Evolutionary conservation across 2,113 vertebrate genomes (phyloP).

Genomic region (Prunella fulvescens): DNA sequence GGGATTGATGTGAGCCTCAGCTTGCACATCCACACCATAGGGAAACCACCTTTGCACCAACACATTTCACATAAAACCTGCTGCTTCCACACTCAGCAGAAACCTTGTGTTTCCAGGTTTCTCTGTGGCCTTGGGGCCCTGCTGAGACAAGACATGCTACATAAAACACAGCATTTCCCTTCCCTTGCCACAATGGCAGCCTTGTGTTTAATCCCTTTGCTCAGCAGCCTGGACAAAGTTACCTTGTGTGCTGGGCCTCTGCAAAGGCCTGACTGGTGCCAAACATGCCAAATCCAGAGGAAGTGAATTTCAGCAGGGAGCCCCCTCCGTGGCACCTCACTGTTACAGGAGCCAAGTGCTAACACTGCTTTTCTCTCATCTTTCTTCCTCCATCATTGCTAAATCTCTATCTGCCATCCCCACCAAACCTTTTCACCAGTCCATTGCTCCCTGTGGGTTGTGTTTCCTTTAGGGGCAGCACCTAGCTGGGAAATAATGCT

Average conservation of each 20-base stretch:
- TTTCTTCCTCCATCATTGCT: not conserved
- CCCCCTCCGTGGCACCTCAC: constrained; percentile 12
- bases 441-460: not conserved
- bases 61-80: not conserved
- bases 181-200: constrained; percentile 13
- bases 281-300: constrained; percentile 3
- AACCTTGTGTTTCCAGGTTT: not conserved
- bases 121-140: not conserved
- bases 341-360: constrained; percentile 3
- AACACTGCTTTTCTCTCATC: constrained; percentile 30
- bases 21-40: rapidly evolving
- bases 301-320: constrained; percentile 48
- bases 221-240: constrained; percentile 46
- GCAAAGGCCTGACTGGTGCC: constrained; percentile 10
- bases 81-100: not conserved
- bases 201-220: constrained; percentile 39
- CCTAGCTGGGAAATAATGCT: not conserved
- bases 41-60: not conserved
- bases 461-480: not conserved
- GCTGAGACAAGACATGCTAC: not conserved
- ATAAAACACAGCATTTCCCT: not conserved
- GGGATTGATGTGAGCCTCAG: not conserved
- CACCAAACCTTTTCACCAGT: not conserved
- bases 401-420: not conserved
- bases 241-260: constrained; percentile 41